These are phyloP conservation scores for Chaitophorus viminalis DNA, from an alignment of 2,888 invertebrate species.

Conservation along the genomic window DNA sequence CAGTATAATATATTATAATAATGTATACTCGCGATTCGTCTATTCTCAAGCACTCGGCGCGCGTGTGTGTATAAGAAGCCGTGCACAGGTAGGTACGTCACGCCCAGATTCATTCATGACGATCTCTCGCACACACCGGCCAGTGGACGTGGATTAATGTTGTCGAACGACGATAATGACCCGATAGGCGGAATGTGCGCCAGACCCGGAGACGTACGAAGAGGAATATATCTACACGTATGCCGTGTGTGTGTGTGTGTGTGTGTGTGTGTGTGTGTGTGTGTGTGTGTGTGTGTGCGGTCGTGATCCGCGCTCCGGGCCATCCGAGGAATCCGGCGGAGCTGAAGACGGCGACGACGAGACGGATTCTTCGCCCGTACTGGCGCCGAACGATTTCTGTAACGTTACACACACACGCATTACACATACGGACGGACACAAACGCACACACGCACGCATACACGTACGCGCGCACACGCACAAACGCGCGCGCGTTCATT, in stretches of 20 bases:
- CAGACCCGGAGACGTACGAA: slow-evolving; percentile 3
- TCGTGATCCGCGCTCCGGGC: slow-evolving; percentile 57
- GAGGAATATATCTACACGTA: not conserved
- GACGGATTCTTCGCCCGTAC: slow-evolving; percentile 58
- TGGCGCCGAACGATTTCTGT: slow-evolving; percentile 60
- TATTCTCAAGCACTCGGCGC: no score
- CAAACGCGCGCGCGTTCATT: not conserved
- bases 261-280: not conserved
- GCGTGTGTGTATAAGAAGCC: no score
- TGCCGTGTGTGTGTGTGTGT: not conserved
- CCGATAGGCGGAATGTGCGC: not conserved
- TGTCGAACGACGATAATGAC: slow-evolving; percentile 37
- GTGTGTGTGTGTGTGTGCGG: not conserved
- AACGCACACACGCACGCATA: not conserved
- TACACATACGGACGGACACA: not conserved
- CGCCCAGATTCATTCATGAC: slow-evolving; percentile 17
- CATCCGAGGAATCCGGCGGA: slow-evolving; percentile 47
- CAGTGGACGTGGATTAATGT: slow-evolving; percentile 32
- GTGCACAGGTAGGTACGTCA: no score
- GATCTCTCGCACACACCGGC: not conserved
- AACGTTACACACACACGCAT: not conserved
- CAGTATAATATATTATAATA: no score
- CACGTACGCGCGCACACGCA: not conserved
- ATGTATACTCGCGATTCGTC: no score
- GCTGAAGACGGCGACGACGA: not conserved